These are phyloP conservation scores for Microtus richardsoni DNA, from an alignment of 2,113 vertebrate genomes.

Conservation along the genomic window DNA sequence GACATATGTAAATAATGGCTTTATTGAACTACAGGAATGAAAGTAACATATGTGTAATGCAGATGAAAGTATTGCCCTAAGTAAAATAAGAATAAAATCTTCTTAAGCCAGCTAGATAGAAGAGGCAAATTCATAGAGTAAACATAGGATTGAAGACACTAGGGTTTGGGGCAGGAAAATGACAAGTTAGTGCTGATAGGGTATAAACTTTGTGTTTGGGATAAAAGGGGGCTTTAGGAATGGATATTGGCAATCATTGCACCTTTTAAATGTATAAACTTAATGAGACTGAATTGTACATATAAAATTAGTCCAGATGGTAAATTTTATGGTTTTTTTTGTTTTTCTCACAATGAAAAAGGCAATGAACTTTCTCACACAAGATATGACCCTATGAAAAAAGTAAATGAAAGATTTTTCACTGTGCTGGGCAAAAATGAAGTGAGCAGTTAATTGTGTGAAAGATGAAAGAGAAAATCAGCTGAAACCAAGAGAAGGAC, in stretches of 20 bases:
- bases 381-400: background rate
- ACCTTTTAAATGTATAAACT: background rate
- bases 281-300: background rate
- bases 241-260: background rate
- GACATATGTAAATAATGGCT: background rate
- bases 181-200: background rate
- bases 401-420: background rate
- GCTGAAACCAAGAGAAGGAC: background rate
- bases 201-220: background rate
- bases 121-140: background rate
- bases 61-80: background rate
- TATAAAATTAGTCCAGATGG: background rate
- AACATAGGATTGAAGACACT: background rate
- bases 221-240: background rate
- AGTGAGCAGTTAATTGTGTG: background rate
- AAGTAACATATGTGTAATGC: background rate
- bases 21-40: background rate
- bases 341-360: background rate
- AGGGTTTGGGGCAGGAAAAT: rapidly evolving
- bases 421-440: background rate
- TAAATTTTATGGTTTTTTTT: background rate
- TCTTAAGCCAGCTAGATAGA: background rate
- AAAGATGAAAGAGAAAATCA: background rate
- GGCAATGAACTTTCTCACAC: background rate
- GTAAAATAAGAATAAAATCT: background rate